Percentiles rank a stretch among this genome's conserved stretches.
phyloP scores from a whole-genome alignment of 37 sponge, comb jelly and placozoan genomes.

The Spongia lamella region DNA sequence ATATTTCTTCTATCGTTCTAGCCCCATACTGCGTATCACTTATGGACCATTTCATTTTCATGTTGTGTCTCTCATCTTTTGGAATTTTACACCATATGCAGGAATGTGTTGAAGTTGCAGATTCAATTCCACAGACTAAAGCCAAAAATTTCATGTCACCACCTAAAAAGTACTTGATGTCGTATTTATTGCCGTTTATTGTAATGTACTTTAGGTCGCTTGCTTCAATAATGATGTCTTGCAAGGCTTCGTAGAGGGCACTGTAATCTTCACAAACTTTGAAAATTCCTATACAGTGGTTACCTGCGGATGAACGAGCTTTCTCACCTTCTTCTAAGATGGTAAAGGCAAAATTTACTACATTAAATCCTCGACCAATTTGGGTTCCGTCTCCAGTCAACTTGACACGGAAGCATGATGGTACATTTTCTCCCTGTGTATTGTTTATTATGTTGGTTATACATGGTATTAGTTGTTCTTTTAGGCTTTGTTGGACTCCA shows the following conservation, averaged over 20 bases:
- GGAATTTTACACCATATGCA: constrained; percentile 26
- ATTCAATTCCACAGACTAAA: constrained; percentile 3
- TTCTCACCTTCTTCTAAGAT: not conserved
- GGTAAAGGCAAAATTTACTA: constrained; percentile 16
- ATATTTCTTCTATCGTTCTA: constrained; percentile 22
- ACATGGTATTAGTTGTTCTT: not conserved
- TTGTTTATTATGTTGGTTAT: not conserved
- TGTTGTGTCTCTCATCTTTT: not conserved
- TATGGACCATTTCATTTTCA: not conserved
- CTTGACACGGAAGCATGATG: not conserved
- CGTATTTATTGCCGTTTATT: constrained; percentile 1
- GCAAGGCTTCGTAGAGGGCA: not conserved
- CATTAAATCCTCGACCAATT: constrained; percentile 4
- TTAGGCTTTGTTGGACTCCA: constrained; percentile 11
- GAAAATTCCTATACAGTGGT: constrained; percentile 9
- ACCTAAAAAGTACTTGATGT: constrained; percentile 19
- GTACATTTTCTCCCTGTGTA: not conserved
- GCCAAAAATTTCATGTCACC: constrained; percentile 24
- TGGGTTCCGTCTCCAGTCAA: constrained; percentile 16
- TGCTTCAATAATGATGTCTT: not conserved
- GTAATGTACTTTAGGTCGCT: not conserved
- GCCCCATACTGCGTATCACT: constrained; percentile 6
- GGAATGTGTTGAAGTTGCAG: constrained; percentile 2
- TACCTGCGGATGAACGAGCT: constrained; percentile 8
- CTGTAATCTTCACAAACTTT: not conserved